These are phyloP conservation scores for Styela plicata DNA, from an alignment of 23 tunicate genomes.

Conservation along the genomic window DNA sequence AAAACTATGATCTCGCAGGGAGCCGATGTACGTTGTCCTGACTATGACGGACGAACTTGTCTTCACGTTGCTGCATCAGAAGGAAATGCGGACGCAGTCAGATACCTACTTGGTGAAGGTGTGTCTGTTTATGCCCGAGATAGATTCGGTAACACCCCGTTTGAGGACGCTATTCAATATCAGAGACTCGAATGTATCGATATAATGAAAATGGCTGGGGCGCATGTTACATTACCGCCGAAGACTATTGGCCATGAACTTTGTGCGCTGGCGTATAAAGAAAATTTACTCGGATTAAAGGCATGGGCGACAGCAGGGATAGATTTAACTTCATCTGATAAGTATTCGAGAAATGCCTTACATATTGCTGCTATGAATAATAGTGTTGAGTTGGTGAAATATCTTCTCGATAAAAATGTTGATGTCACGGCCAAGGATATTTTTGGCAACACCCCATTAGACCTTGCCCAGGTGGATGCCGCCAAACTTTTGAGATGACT, in stretches of 20 bases:
- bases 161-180: constrained; percentile 24
- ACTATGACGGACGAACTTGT: constrained; percentile 34
- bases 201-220: constrained; percentile 34
- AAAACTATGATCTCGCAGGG: constrained; percentile 20
- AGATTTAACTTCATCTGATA: constrained; percentile 22
- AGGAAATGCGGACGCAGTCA: constrained; percentile 20
- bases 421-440: constrained; percentile 16
- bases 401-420: constrained; percentile 21
- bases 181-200: constrained; percentile 22
- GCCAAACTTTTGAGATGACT: too few relatives aligned
- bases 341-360: constrained; percentile 20
- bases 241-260: not conserved
- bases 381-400: not conserved
- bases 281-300: constrained; percentile 26
- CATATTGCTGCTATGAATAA: constrained; percentile 38
- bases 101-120: constrained; percentile 31
- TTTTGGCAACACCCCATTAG: constrained; percentile 26
- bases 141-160: constrained; percentile 23
- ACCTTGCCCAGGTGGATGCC: too few relatives aligned
- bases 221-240: constrained; percentile 11
- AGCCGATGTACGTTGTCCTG: constrained; percentile 18
- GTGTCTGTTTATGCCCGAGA: constrained; percentile 27
- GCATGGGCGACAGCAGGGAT: constrained; percentile 45
- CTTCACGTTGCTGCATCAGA: constrained; percentile 41
- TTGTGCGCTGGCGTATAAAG: constrained; percentile 11